Base-by-base conservation (phyloP, 2,113 vertebrate species). In the Falco punctatus region DNA sequence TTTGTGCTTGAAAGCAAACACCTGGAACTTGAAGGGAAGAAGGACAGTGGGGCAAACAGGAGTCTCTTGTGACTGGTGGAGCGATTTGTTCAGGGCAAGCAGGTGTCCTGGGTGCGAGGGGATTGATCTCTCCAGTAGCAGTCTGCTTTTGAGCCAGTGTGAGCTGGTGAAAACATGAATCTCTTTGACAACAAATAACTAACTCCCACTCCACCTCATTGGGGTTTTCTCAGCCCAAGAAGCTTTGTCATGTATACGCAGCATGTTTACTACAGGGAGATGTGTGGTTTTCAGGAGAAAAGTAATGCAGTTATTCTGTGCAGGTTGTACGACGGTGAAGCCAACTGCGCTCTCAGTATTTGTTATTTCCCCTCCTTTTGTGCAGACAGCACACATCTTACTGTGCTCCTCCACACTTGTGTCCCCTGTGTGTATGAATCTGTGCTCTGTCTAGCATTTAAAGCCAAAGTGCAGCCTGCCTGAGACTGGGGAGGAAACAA, bases 171-270 rank as follows among this genome's bases (percentile, higher is more conserved):
- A 48, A 78, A 42, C 51, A 81, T 51, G 49, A 57, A 16, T 84
- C 77, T 17, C 74, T 92, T n/a, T 84, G 77, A 77, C 89, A 91
- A 73, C 94, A 95, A 94, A 75, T 57, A 81, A 27, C 46, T 79
- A 59, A 85, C 94, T 92, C 93, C 80, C 73, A 81, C 92, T 92
- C 77, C 40, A 35, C 73, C 83, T 88, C 94, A 67, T 2, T 1
- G 22, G 55, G 81, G 27, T 90, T 92, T 92, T 74, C 70, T 88
- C 88, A 81, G 85, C 86, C 79, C 80, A n/a, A 22, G 91, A 57
- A 95, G 94, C 91, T 92, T 72, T 90, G 81, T 70, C 78, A 79
- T 62, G 70, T 28, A 21, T 57, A 55, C 8, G 1, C n/a, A 17
- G 71, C 0, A 2, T 95, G 80, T 88, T 96, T 95, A 69, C 92